Conservation (phyloP, 1,140 invertebrate species). For the Wasmannia auropunctata region DNA sequence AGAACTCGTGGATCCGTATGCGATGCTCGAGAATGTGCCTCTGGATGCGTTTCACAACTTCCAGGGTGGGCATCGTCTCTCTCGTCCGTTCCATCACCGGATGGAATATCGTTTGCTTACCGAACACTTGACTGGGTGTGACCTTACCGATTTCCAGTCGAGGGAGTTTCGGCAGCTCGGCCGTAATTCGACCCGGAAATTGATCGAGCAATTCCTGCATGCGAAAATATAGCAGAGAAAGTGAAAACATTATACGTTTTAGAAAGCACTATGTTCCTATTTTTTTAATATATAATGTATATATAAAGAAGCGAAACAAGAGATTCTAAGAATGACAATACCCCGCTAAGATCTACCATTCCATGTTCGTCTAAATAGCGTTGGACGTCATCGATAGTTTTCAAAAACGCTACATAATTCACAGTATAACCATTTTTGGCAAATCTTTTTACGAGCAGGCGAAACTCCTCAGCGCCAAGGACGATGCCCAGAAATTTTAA, state of each 20-base stretch:
- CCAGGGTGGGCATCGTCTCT: slow-evolving; percentile 81
- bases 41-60: slow-evolving; percentile 85
- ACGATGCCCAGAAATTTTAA: slow-evolving; percentile 89
- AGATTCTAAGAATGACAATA: slow-evolving; percentile 51
- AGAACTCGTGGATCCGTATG: slow-evolving; percentile 88
- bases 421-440: slow-evolving; percentile 89
- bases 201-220: slow-evolving; percentile 85
- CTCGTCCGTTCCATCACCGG: slow-evolving; percentile 79
- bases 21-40: slow-evolving; percentile 87
- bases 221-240: background rate
- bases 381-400: slow-evolving; percentile 84
- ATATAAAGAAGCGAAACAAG: background rate
- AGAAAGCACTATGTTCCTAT: background rate
- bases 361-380: slow-evolving; percentile 87
- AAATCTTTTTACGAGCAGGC: slow-evolving; percentile 89
- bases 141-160: slow-evolving; percentile 87
- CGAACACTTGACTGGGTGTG: slow-evolving; percentile 84
- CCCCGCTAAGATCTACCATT: slow-evolving; percentile 80
- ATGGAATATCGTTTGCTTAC: slow-evolving; percentile 86
- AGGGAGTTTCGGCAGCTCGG: slow-evolving; percentile 88
- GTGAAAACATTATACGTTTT: background rate
- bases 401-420: slow-evolving; percentile 90
- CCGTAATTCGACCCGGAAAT: slow-evolving; percentile 88
- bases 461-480: slow-evolving; percentile 88
- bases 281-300: background rate